phyloP scores from a whole-genome alignment of 2,888 invertebrate species.

The Macrosoma leucophasiata region DNA sequence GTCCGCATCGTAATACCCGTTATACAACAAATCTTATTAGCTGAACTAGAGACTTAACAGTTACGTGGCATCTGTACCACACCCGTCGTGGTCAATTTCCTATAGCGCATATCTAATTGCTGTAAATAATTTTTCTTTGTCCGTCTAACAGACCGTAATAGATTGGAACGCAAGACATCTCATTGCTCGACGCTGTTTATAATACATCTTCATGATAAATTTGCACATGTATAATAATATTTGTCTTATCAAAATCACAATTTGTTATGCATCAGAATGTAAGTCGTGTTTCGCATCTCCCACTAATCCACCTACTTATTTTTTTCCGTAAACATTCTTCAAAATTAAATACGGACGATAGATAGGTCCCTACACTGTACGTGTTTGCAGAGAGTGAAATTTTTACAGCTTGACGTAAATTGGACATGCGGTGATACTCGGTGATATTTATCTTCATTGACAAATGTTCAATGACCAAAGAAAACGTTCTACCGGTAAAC shows the following conservation, averaged over 20 bases:
- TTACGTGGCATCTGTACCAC: conserved; percentile 42
- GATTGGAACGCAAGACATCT: conserved; percentile 15
- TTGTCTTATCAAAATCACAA: too few relatives aligned
- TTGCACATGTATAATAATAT: too few relatives aligned
- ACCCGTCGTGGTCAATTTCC: conserved; percentile 41
- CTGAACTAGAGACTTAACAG: conserved; percentile 45
- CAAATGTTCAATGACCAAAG: conserved; percentile 31
- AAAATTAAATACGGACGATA: too few relatives aligned
- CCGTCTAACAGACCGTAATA: conserved; percentile 17
- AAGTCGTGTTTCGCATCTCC: too few relatives aligned
- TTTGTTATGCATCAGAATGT: too few relatives aligned
- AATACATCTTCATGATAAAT: too few relatives aligned
- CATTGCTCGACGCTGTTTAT: too few relatives aligned
- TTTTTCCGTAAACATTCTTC: too few relatives aligned
- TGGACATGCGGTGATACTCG: conserved; percentile 29
- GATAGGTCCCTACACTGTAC: too few relatives aligned
- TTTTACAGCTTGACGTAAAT: conserved; percentile 46
- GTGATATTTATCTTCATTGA: conserved; percentile 28
- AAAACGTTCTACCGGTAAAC: too few relatives aligned
- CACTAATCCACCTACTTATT: too few relatives aligned
- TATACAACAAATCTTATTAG: conserved; percentile 63
- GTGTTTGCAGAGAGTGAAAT: conserved; percentile 53
- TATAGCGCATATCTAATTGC: conserved; percentile 39
- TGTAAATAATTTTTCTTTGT: conserved; percentile 27
- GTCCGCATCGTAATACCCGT: conserved; percentile 48